These are phyloP conservation scores for Archips xylosteana DNA, from an alignment of 2,888 invertebrate genomes.

Conservation along the genomic window DNA sequence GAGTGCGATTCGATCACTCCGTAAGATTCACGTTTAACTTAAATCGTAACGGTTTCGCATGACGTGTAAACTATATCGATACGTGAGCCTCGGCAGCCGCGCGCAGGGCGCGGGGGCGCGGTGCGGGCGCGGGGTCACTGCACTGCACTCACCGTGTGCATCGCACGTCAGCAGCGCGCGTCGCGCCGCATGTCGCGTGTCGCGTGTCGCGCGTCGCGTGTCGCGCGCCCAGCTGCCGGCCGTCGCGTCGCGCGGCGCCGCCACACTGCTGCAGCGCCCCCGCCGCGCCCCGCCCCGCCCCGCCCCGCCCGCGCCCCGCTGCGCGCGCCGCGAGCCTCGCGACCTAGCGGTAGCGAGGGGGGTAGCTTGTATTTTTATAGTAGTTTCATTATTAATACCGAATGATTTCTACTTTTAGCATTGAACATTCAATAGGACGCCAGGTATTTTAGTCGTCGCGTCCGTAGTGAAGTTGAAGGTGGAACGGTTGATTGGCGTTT, in stretches of 20 bases:
- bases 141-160: slow-evolving; percentile 15
- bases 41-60: not conserved
- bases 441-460: too few species aligned
- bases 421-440: too few species aligned
- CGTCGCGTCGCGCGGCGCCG: slow-evolving; percentile 29
- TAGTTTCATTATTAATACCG: too few species aligned
- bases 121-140: not conserved
- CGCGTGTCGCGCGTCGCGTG: slow-evolving; percentile 17
- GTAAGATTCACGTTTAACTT: not conserved
- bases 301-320: not conserved
- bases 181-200: slow-evolving; percentile 27
- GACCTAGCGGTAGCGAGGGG: too few species aligned
- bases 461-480: too few species aligned
- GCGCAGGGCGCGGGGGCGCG: too few species aligned
- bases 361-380: too few species aligned
- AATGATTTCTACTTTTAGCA: too few species aligned
- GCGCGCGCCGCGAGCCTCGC: slow-evolving; percentile 14
- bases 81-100: not conserved
- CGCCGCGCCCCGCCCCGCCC: slow-evolving; percentile 29
- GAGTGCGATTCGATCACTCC: too few species aligned
- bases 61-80: not conserved
- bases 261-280: slow-evolving; percentile 36
- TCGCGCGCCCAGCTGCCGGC: slow-evolving; percentile 30
- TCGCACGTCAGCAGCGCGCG: slow-evolving; percentile 30
- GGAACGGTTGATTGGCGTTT: too few species aligned